Base-by-base conservation (phyloP, 2,113 vertebrate species). In the Istiophorus platypterus region DNA sequence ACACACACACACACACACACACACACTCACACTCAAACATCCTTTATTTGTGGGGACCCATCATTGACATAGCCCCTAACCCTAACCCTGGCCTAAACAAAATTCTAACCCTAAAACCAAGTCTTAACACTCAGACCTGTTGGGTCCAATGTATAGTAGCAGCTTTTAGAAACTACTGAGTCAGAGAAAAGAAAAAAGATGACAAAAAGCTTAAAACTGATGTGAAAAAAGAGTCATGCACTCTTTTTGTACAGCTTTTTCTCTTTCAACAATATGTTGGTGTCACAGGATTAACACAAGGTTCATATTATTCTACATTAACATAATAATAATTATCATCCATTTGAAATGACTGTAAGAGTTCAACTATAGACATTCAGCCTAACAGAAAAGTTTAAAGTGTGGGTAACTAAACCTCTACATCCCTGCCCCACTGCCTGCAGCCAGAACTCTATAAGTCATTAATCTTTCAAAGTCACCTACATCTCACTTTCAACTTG, bases 1-100 rank as follows among this genome's bases (percentile, higher is more conserved):
- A 47, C 45, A 51, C 42, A 64, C 24, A 41, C 51, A 80, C 49
- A 51, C 51, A 75, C 49, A 71, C 66, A 77, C 81, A 77, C 41
- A 27, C 27, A 49, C 49, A 67, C 20, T n/a, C n/a, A n/a, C n/a
- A n/a, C n/a, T n/a, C n/a, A n/a, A n/a, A n/a, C n/a, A n/a, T n/a
- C n/a, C n/a, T n/a, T n/a, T 34, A 34, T 34, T 34, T 34, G 31
- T 61, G 49, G 31, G 31, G 31, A 34, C 31, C 31, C 31, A 34
- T 34, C 31, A 34, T 34, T 34, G 31, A 34, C 6, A 34, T 34
- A 34, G 31, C 31, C 31, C 31, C 31, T 6, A 34, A 34, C 31
- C 31, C 31, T 34, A 4, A 4, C 31, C 31, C 31, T 34, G 6
- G 6, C 6, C 6, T 34, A 34, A 34, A 34, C 3, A 6, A 4